Evolutionary conservation across 2,113 vertebrate genomes (phyloP).

Genomic region (Sapajus apella): DNA sequence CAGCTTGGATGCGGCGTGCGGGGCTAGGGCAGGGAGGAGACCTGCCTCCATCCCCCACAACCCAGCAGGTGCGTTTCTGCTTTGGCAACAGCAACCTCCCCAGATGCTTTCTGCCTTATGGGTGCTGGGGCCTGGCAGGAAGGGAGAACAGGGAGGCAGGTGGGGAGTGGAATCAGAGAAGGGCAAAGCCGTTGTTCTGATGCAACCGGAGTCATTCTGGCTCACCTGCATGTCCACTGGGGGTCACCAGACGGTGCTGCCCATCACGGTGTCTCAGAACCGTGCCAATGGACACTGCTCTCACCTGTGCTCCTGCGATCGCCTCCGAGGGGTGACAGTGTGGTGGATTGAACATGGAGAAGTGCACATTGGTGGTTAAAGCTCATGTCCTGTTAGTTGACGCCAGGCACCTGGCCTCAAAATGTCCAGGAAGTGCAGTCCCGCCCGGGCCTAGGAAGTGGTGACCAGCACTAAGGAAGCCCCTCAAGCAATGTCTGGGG

Average conservation of each 20-base stretch:
- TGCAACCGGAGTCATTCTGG: background rate
- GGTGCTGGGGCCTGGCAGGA: too few relatives aligned
- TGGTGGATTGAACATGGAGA: fast-evolving
- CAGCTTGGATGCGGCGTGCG: fast-evolving
- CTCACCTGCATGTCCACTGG: background rate
- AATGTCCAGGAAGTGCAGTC: background rate
- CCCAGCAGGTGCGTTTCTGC: too few relatives aligned
- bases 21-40: background rate
- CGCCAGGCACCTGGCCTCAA: background rate
- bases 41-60: too few relatives aligned
- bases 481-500: background rate
- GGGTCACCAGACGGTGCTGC: background rate
- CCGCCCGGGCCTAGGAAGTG: background rate
- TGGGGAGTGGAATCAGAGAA: background rate
- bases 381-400: fast-evolving
- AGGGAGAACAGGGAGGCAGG: too few relatives aligned
- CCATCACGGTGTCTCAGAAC: background rate
- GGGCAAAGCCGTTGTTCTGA: fast-evolving
- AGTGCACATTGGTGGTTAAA: fast-evolving
- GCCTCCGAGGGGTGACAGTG: background rate
- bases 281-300: fast-evolving
- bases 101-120: background rate
- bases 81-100: background rate
- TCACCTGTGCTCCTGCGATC: fast-evolving
- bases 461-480: too few relatives aligned